These are phyloP conservation scores for Drosophila orosa DNA, from an alignment of 1,140 invertebrate genomes.

Conservation along the genomic window DNA sequence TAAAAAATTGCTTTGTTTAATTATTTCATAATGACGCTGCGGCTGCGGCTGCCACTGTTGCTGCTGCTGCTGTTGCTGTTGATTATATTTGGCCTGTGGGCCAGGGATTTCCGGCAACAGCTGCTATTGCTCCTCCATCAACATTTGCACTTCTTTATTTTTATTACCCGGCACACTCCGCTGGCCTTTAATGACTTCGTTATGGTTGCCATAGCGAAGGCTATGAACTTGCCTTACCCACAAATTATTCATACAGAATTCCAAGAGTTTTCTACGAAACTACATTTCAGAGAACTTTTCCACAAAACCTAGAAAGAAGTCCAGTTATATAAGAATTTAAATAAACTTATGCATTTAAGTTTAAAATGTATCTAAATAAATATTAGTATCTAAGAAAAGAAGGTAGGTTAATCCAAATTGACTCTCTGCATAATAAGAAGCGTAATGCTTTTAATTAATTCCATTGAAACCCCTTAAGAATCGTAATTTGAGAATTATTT, in stretches of 20 bases:
- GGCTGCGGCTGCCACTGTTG: constrained; percentile 47
- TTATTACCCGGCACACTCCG: constrained; percentile 54
- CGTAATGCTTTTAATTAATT: background rate
- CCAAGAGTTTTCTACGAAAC: constrained; percentile 2
- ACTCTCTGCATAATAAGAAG: background rate
- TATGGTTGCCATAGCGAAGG: constrained; percentile 23
- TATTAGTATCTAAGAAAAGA: background rate
- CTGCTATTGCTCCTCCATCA: constrained; percentile 49
- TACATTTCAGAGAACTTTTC: background rate
- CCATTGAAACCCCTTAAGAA: background rate
- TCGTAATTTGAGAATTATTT: constrained; percentile 11
- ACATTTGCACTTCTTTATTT: constrained; percentile 61
- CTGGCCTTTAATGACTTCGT: constrained; percentile 54
- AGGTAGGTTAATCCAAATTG: too few species aligned
- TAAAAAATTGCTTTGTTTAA: constrained; percentile 82
- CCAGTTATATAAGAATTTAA: background rate
- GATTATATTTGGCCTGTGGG: constrained; percentile 79
- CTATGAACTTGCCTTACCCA: constrained; percentile 8
- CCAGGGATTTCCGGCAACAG: constrained; percentile 73
- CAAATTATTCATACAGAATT: constrained; percentile 40
- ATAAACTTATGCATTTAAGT: background rate
- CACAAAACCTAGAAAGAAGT: background rate
- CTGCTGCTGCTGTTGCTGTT: constrained; percentile 44
- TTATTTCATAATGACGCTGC: constrained; percentile 82
- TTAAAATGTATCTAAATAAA: background rate